Conservation (phyloP, 2,888 invertebrate genomes). For the Azorinus chamasolen region DNA sequence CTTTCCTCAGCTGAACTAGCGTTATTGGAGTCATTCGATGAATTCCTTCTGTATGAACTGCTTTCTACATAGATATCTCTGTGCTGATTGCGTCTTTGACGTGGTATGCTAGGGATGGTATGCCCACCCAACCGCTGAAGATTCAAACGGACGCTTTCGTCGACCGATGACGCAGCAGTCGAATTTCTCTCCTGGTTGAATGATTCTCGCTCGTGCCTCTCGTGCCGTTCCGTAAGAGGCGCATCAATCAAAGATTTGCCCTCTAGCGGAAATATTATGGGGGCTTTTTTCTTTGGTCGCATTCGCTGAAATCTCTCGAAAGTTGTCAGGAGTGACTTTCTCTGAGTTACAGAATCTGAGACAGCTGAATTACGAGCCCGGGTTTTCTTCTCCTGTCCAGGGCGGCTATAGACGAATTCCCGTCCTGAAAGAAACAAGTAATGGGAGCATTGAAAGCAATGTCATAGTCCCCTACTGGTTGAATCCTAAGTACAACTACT, state of each 20-base stretch:
- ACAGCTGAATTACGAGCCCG: constrained; percentile 58
- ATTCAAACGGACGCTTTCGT: constrained; percentile 72
- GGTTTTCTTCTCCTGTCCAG: constrained; percentile 55
- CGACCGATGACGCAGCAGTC: constrained; percentile 51
- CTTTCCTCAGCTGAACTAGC: constrained; percentile 58
- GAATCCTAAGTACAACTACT: no score
- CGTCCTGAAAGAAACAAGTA: constrained; percentile 26
- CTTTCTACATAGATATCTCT: constrained; percentile 64
- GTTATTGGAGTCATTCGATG: constrained; percentile 45
- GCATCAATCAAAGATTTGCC: constrained; percentile 76
- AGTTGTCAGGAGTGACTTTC: constrained; percentile 70
- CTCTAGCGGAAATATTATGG: constrained; percentile 72
- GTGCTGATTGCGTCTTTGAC: constrained; percentile 65
- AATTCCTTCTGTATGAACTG: constrained; percentile 53
- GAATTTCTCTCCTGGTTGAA: constrained; percentile 25
- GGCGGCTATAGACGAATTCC: constrained; percentile 57
- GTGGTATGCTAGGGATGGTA: constrained; percentile 75
- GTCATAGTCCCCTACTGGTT: no score
- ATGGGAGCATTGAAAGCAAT: no score
- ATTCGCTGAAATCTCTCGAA: constrained; percentile 76
- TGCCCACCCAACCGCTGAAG: constrained; percentile 66
- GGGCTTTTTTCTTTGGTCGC: constrained; percentile 70
- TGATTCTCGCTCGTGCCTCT: constrained; percentile 15
- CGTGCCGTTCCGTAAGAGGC: constrained; percentile 23
- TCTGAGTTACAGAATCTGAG: constrained; percentile 37